Conservation (phyloP, 2,888 invertebrate genomes). For the Spisula solida region DNA sequence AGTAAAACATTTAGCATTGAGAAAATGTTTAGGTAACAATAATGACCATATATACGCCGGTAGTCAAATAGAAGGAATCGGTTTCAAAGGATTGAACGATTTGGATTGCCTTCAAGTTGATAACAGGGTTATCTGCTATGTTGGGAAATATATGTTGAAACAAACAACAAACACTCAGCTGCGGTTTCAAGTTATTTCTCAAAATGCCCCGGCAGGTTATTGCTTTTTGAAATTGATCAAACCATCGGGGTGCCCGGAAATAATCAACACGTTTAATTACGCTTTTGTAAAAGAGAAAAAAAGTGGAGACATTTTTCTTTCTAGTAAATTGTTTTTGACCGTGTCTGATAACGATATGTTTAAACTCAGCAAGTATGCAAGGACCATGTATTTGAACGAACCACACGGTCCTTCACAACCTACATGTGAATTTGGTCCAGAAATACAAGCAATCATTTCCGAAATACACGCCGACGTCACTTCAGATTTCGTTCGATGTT, state of each 20-base stretch:
- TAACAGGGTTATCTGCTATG: slow-evolving; percentile 4
- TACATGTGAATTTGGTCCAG: not conserved
- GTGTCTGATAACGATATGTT: slow-evolving; percentile 1
- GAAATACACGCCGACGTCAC: not conserved
- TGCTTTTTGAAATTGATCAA: not conserved
- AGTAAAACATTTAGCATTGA: slow-evolving; percentile 31
- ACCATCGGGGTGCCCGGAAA: not conserved
- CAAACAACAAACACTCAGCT: not conserved
- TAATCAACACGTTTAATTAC: not conserved
- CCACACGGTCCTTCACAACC: slow-evolving; percentile 27
- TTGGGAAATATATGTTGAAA: not conserved
- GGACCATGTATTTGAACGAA: not conserved
- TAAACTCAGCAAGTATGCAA: not conserved
- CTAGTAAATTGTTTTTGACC: slow-evolving; percentile 26
- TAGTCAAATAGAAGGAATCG: slow-evolving; percentile 42
- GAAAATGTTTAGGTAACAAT: not conserved
- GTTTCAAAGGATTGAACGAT: slow-evolving; percentile 32
- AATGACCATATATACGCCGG: slow-evolving; percentile 37
- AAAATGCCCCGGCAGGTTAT: slow-evolving; percentile 20
- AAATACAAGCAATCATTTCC: not conserved
- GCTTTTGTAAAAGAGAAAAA: not conserved
- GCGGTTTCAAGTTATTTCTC: not conserved
- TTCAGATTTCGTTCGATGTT: slow-evolving; percentile 29
- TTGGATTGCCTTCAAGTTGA: slow-evolving; percentile 28
- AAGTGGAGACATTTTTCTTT: slow-evolving; percentile 4